Conservation (phyloP, 2,888 invertebrate species). For the Mechanitis messenoides region DNA sequence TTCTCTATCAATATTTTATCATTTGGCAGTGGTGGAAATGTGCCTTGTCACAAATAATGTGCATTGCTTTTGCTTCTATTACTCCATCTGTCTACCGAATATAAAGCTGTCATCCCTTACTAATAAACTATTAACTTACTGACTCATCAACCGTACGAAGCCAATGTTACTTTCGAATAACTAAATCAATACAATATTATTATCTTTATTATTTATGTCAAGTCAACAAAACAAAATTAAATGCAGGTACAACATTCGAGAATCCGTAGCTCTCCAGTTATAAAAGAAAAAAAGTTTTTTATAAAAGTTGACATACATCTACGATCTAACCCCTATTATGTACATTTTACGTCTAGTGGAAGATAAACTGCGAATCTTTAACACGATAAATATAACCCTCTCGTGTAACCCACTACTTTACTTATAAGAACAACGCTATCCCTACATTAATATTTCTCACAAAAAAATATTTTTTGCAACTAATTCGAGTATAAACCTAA, state of each 20-base stretch:
- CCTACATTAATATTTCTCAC: conserved; percentile 69
- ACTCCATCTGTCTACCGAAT: conserved; percentile 59
- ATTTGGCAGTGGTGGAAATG: conserved; percentile 77
- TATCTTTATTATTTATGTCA: conserved; percentile 72
- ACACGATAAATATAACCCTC: conserved; percentile 66
- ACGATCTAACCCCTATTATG: conserved; percentile 64
- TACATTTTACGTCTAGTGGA: conserved; percentile 72
- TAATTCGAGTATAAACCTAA: conserved; percentile 76
- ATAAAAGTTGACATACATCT: conserved; percentile 65
- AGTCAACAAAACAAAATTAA: conserved; percentile 72
- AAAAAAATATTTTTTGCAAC: conserved; percentile 74
- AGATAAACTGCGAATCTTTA: conserved; percentile 76
- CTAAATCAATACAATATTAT: conserved; percentile 56
- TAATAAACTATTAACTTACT: conserved; percentile 65
- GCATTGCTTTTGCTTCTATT: conserved; percentile 48
- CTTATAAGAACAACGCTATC: conserved; percentile 63
- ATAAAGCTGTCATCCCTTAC: conserved; percentile 73
- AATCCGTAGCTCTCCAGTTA: conserved; percentile 72
- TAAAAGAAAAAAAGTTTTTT: conserved; percentile 52
- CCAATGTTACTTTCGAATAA: conserved; percentile 62
- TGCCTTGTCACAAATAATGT: conserved; percentile 72
- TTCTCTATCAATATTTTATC: conserved; percentile 52
- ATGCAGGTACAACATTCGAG: conserved; percentile 78
- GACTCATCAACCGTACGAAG: conserved; percentile 55
- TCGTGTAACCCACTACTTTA: conserved; percentile 58